phyloP scores from a whole-genome alignment of 2,113 vertebrate genomes.

The Lipotes vexillifer region DNA sequence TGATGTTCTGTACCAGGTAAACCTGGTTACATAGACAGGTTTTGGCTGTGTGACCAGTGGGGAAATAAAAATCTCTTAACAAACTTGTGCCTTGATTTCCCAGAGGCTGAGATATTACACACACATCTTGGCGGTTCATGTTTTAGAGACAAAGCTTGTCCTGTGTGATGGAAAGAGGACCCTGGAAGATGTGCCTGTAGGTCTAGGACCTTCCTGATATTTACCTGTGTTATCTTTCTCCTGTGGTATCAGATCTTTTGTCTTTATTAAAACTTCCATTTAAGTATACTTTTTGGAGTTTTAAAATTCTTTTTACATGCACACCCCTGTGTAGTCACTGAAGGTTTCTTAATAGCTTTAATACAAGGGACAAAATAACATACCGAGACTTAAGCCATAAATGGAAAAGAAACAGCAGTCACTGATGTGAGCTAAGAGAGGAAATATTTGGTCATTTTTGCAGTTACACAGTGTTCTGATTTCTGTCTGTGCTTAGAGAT shows the following conservation, averaged over 20 bases:
- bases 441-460: neutral
- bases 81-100: neutral
- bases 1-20: neutral
- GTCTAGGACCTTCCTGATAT: neutral
- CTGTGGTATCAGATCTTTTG: neutral
- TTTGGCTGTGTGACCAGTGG: neutral
- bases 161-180: neutral
- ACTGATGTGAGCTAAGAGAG: neutral
- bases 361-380: neutral
- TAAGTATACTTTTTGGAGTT: neutral
- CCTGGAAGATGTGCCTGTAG: neutral
- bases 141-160: neutral
- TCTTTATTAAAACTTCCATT: neutral
- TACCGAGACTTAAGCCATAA: neutral
- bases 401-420: neutral
- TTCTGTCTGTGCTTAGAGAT: neutral
- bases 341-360: neutral
- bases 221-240: neutral
- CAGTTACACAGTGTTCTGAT: neutral
- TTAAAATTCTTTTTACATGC: neutral
- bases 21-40: neutral
- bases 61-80: neutral
- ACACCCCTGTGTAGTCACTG: neutral
- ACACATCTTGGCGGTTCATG: neutral
- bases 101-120: neutral